Base-by-base conservation (phyloP, 2,888 invertebrate genomes). In the Boloria selene region DNA sequence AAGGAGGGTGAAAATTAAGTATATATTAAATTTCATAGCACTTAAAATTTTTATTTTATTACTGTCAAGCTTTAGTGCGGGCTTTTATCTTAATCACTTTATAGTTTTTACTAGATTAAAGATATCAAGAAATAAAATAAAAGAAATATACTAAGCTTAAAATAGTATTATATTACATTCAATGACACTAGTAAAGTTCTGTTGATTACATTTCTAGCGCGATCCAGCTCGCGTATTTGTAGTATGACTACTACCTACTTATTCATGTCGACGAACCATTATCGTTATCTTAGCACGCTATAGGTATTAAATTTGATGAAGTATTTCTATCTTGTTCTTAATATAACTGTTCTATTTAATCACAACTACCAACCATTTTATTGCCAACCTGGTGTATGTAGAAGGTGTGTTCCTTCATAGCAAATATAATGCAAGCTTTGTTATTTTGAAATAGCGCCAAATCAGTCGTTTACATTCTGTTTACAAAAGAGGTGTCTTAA, bases 181-280 rank as follows among this genome's bases (percentile, higher is more conserved):
- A 53, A 52, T 60, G 55, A 51, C 31, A 26, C 55, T 69, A 69
- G 65, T 65, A 52, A 52, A 60, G 62, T 59, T 63, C 58, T 49
- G 59, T 62, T 26, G 55, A 62, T 66, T 54, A 62, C 53, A 68
- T 62, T 64, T 68, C 63, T 67, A 70, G 68, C 68, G 61, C 70
- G 61, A 67, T 65, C 65, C 64, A 64, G 66, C 65, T 71, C 65
- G 67, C 58, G 69, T 68, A 72, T 71, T 69, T 70, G 67, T 66
- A 69, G 62, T 69, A 72, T 69, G 64, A 67, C 65, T 68, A 54
- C 22, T 67, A 50, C 61, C 64, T 68, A 68, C 70, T 71, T 71
- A 71, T 70, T 74, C 72, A 74, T 76, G 82, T 80, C 79, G 77
- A 77, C 75, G 81, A 78, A 79, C 80, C 73, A 72, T 72, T 79